Conservation (phyloP, 2,113 vertebrate genomes). For the Tetrax tetrax region DNA sequence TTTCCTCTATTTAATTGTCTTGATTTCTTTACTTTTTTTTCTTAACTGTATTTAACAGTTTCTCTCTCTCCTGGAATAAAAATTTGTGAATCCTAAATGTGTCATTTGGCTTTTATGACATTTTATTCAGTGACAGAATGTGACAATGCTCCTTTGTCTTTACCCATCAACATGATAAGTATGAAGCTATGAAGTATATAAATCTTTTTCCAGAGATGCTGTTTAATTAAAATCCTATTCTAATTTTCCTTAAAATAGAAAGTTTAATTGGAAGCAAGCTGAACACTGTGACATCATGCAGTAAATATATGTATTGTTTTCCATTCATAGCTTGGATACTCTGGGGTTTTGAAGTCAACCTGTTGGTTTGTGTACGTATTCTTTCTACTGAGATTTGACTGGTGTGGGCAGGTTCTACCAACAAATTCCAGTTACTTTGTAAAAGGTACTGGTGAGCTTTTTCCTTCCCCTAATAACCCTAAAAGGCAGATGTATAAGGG, state of each 20-base stretch:
- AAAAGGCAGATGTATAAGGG: not conserved
- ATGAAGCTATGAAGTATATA: not conserved
- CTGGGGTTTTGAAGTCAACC: slow-evolving; percentile 20
- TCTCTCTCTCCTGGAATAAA: not conserved
- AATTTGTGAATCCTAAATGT: slow-evolving; percentile 4
- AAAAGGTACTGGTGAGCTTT: not conserved
- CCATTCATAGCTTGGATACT: not conserved
- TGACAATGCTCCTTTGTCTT: slow-evolving; percentile 3
- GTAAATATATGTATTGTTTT: not conserved
- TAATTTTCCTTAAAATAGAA: slow-evolving; percentile 6
- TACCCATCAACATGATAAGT: not conserved
- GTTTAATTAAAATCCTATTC: not conserved
- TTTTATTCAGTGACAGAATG: slow-evolving; percentile 34
- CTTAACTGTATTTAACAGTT: not conserved
- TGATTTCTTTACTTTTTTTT: not conserved
- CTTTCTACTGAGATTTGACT: slow-evolving; percentile 24
- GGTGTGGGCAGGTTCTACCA: not conserved
- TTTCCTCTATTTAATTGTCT: not conserved
- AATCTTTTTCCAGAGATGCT: not conserved
- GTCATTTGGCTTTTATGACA: slow-evolving; percentile 19
- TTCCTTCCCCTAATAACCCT: not conserved
- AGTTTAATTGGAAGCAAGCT: slow-evolving; percentile 37
- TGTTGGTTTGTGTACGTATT: not conserved
- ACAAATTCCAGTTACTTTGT: not conserved
- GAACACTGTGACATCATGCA: not conserved